phyloP scores from a whole-genome alignment of 2,113 vertebrate genomes.

The Nothocercus nigrocapillus region DNA sequence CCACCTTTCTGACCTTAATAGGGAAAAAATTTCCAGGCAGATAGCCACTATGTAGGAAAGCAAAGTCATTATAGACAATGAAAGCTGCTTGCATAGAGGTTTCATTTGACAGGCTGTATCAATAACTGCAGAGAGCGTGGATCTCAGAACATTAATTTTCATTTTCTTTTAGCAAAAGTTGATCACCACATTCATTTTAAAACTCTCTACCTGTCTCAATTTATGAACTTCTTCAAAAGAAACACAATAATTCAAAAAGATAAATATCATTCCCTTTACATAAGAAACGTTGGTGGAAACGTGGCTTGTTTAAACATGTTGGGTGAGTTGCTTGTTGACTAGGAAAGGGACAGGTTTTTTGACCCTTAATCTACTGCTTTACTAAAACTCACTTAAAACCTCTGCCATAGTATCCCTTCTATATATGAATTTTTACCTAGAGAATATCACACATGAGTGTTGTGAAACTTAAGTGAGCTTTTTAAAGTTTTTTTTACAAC shows the following conservation, averaged over 20 bases:
- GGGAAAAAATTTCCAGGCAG: not conserved
- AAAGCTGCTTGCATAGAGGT: conserved; percentile 19
- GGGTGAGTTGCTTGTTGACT: not conserved
- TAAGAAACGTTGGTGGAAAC: not conserved
- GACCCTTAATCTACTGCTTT: not conserved
- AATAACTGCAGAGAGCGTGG: not conserved
- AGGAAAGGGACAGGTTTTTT: not conserved
- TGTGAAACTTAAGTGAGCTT: not conserved
- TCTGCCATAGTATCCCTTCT: not conserved
- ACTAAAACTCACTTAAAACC: not conserved
- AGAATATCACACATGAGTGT: not conserved
- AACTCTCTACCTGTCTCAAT: not conserved
- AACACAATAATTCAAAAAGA: not conserved
- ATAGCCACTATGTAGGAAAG: not conserved
- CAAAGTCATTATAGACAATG: not conserved
- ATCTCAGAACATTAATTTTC: not conserved
- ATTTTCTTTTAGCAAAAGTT: conserved; percentile 4
- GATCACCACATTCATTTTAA: not conserved
- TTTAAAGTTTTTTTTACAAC: not conserved
- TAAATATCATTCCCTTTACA: not conserved
- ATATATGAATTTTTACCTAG: not conserved
- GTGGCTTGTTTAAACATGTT: not conserved
- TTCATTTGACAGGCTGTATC: conserved; percentile 8
- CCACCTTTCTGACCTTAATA: not conserved
- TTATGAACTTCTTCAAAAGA: not conserved